Percentiles rank a stretch among this genome's conserved stretches.
Conservation (phyloP, 1,140 invertebrate genomes). For the Drosophila tani region DNA sequence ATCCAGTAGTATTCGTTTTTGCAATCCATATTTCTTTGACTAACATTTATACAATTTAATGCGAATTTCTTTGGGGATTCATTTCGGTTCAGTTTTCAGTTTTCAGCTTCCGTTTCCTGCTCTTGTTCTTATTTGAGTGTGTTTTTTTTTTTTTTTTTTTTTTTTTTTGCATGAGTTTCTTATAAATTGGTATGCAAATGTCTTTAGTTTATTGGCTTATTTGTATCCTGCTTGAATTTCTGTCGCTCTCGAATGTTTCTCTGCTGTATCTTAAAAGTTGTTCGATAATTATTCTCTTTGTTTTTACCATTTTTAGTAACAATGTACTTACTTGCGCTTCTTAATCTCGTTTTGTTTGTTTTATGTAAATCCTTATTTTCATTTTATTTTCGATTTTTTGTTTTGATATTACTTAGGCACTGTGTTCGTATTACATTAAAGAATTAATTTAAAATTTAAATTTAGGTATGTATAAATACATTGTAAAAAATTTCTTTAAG, state of each 20-base stretch:
- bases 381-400: constrained; percentile 61
- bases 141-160: not conserved
- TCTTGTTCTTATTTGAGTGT: constrained; percentile 34
- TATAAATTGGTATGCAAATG: constrained; percentile 44
- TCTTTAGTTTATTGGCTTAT: constrained; percentile 39
- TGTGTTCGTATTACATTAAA: constrained; percentile 85
- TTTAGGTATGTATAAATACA: constrained; percentile 84
- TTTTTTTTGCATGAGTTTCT: constrained; percentile 23
- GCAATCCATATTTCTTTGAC: constrained; percentile 25
- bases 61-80: constrained; percentile 23
- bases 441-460: constrained; percentile 84
- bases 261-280: constrained; percentile 47
- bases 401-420: constrained; percentile 85
- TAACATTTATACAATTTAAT: constrained; percentile 73
- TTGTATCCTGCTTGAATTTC: constrained; percentile 53
- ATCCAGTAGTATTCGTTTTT: constrained; percentile 64
- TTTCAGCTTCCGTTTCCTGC: constrained; percentile 43
- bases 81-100: constrained; percentile 26
- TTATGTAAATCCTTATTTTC: constrained; percentile 53
- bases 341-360: constrained; percentile 67
- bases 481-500: constrained; percentile 84
- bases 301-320: constrained; percentile 71
- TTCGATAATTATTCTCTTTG: constrained; percentile 41
- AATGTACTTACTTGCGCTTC: constrained; percentile 80
- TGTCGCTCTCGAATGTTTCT: constrained; percentile 34